phyloP scores from a whole-genome alignment of 2,797 vertebrate genomes.

The Sebastes kiyomatsui region DNA sequence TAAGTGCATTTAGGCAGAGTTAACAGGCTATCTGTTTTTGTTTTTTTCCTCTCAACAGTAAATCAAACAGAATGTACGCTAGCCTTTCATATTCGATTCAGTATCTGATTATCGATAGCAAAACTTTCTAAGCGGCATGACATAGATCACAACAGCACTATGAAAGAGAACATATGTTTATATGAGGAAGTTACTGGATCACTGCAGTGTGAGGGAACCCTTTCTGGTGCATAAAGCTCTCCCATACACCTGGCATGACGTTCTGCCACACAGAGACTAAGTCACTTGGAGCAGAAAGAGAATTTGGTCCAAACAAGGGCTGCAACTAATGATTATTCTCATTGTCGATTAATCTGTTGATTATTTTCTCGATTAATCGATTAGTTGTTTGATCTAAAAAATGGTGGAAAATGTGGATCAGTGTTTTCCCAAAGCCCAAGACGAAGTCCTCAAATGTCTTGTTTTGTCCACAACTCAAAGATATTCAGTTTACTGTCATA shows the following conservation, averaged over 20 bases:
- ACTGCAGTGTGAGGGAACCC: conserved; percentile 49
- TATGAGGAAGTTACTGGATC: conserved; percentile 40
- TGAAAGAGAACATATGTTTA: neutral
- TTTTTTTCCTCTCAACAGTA: no score
- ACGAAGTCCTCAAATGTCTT: rapidly evolving
- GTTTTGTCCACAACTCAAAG: rapidly evolving
- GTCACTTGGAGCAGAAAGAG: neutral
- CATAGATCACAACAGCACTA: neutral
- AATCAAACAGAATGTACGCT: no score
- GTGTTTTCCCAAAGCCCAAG: no score
- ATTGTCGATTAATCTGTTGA: no score
- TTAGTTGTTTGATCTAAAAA: no score
- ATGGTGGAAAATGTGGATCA: no score
- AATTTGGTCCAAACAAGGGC: neutral
- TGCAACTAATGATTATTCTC: no score
- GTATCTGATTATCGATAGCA: neutral
- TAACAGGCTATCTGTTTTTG: no score
- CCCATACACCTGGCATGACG: conserved; percentile 8
- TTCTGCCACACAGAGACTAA: neutral
- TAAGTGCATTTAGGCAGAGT: no score
- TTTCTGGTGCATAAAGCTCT: conserved; percentile 23
- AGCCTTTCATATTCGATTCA: no score
- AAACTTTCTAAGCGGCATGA: neutral
- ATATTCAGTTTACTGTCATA: no score
- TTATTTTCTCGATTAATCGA: no score